Evolutionary conservation across 2,113 vertebrate species (phyloP).

Genomic region (Thomomys bottae): DNA sequence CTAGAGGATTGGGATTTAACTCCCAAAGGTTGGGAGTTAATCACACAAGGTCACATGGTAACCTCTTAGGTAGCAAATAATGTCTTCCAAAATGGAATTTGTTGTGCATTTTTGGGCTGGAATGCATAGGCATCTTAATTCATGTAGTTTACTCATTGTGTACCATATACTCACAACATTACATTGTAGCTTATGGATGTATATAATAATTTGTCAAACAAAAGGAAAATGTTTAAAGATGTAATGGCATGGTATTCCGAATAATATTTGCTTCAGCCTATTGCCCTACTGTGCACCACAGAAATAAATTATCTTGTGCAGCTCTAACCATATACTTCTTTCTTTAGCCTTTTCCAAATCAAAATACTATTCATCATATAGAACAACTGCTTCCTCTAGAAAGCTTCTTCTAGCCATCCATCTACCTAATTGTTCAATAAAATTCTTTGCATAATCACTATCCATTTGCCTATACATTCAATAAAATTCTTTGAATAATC

Average conservation of each 20-base stretch:
- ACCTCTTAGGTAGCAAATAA: not conserved
- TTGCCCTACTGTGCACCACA: not conserved
- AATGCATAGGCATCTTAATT: not conserved
- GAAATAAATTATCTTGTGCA: not conserved
- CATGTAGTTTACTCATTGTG: not conserved
- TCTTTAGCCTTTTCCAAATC: not conserved
- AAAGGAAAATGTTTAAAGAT: not conserved
- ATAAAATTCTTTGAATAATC: not conserved
- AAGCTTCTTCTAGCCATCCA: not conserved
- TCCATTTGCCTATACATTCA: no score
- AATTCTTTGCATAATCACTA: not conserved
- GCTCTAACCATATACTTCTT: not conserved
- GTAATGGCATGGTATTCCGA: not conserved
- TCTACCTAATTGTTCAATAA: not conserved
- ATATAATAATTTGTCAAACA: not conserved
- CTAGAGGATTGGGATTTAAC: no score
- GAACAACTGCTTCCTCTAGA: not conserved
- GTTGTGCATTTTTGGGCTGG: not conserved
- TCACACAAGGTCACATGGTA: not conserved
- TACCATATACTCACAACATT: not conserved
- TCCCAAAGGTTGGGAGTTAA: no score
- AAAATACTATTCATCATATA: not conserved
- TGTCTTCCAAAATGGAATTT: not conserved
- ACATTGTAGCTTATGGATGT: not conserved
- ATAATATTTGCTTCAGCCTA: not conserved